Conservation (phyloP, 2,888 invertebrate species). For the Lottia scabra region DNA sequence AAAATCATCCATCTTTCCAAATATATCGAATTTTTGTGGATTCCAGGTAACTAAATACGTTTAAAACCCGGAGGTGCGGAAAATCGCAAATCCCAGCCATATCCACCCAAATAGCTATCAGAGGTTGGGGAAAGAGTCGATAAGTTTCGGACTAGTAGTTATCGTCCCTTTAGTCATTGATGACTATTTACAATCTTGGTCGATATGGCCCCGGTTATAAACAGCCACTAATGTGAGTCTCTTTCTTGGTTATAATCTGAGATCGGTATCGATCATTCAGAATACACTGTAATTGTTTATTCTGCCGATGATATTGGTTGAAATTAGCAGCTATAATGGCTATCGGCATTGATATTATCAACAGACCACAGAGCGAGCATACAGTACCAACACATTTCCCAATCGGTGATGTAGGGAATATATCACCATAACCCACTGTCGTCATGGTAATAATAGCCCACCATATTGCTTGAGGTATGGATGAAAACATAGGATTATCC, state of each 20-base stretch:
- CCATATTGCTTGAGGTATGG: constrained; percentile 15
- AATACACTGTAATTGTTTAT: neutral
- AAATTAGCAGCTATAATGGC: constrained; percentile 11
- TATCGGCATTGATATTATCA: constrained; percentile 6
- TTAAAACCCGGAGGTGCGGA: no score
- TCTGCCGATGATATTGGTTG: constrained; percentile 3
- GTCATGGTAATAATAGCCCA: constrained; percentile 18
- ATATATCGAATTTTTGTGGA: no score
- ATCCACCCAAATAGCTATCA: no score
- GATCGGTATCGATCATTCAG: neutral
- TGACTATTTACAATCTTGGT: no score
- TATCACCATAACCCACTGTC: constrained; percentile 17
- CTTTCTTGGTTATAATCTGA: neutral
- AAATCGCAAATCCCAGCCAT: no score
- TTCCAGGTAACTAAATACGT: no score
- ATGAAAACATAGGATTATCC: neutral
- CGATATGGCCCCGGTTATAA: no score
- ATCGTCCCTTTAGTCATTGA: no score
- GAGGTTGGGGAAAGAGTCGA: no score
- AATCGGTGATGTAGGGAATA: neutral
- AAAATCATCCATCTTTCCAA: no score
- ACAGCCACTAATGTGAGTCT: no score
- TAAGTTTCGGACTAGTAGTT: no score
- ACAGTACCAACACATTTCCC: constrained; percentile 8
- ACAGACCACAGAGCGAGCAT: constrained; percentile 6